Percentiles rank a stretch among this genome's conserved stretches.
phyloP scores from a whole-genome alignment of 2,113 vertebrate genomes.

The Talpa occidentalis region DNA sequence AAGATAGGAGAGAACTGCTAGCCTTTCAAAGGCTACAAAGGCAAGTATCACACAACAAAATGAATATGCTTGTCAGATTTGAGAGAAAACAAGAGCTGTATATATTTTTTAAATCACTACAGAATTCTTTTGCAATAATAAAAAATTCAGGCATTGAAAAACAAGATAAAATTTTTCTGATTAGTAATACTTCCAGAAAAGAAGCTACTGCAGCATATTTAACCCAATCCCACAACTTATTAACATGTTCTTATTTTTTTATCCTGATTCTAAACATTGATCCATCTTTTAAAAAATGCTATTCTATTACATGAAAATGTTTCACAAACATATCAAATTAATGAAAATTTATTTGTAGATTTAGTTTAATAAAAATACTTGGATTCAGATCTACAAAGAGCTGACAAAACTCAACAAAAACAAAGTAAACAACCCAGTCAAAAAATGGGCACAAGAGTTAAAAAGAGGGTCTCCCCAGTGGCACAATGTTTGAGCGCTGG shows the following conservation, averaged over 20 bases:
- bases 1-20: not conserved
- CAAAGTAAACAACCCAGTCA: too few species aligned
- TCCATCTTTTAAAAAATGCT: not conserved
- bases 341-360: slow-evolving; percentile 26
- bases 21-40: not conserved
- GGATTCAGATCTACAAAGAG: too few species aligned
- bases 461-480: too few species aligned
- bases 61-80: not conserved
- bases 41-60: not conserved
- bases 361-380: slow-evolving; percentile 11
- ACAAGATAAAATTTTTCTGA: not conserved
- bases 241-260: not conserved
- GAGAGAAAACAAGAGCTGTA: not conserved
- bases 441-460: too few species aligned
- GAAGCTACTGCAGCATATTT: not conserved
- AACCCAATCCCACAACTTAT: slow-evolving; percentile 19
- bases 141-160: not conserved
- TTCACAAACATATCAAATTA: not conserved
- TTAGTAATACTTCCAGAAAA: not conserved
- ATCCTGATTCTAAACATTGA: not conserved
- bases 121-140: not conserved
- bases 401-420: too few species aligned
- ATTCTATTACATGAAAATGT: not conserved
- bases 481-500: too few species aligned
- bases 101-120: not conserved